A percentile compares a stretch with the other conserved stretches of the same genome.
Evolutionary conservation across 2,888 invertebrate genomes (phyloP).

Genomic region (Parochlus steinenii): DNA sequence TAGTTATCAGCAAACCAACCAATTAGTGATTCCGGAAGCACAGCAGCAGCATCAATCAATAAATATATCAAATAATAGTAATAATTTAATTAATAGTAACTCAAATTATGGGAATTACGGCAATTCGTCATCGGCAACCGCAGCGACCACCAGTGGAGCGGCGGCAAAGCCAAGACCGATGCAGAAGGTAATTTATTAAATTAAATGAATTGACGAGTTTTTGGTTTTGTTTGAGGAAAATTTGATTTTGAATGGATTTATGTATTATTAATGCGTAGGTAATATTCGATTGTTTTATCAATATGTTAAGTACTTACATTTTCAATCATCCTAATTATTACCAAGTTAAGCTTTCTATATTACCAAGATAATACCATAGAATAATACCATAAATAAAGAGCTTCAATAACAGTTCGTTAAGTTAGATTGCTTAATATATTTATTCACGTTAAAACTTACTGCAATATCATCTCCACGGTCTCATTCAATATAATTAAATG

Average conservation of each 20-base stretch:
- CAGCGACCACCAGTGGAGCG: slow-evolving; percentile 9
- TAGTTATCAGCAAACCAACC: slow-evolving; percentile 22
- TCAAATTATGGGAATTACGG: slow-evolving; percentile 9
- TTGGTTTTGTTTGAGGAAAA: slow-evolving; percentile 4
- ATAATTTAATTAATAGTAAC: slow-evolving; percentile 13
- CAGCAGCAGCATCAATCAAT: slow-evolving; percentile 20
- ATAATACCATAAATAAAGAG: no score
- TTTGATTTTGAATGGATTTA: not conserved
- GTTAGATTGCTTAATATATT: no score
- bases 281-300: no score
- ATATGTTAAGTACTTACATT: no score
- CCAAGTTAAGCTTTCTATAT: no score
- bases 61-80: slow-evolving; percentile 22
- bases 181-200: slow-evolving; percentile 25
- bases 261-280: not conserved
- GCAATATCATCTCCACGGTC: not conserved
- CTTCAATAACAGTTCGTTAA: no score
- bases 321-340: no score
- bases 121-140: slow-evolving; percentile 15
- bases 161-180: slow-evolving; percentile 21
- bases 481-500: not conserved
- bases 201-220: not conserved
- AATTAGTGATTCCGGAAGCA: slow-evolving; percentile 17
- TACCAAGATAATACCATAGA: no score
- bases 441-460: no score